Conservation (phyloP, 2,113 vertebrate species). For the Pelecanoides urinatrix region DNA sequence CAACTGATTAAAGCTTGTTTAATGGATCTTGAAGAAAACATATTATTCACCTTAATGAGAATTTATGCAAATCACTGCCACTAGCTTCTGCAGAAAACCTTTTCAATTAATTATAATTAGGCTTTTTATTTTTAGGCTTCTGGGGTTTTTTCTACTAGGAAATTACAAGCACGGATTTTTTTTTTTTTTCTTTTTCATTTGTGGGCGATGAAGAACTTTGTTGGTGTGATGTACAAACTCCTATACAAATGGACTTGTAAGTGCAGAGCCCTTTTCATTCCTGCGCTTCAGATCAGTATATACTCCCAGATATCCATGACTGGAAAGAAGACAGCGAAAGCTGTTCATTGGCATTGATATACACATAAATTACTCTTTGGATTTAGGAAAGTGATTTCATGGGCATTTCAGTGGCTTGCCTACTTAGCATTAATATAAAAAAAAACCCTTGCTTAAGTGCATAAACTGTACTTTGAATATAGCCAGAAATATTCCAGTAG, state of each 20-base stretch:
- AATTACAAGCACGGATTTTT: not conserved
- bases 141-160: not conserved
- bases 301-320: not conserved
- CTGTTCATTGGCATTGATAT: not conserved
- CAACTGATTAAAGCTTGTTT: constrained; percentile 41
- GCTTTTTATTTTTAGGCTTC: not conserved
- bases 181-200: not conserved
- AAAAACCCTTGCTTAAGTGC: not conserved
- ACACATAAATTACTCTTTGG: not conserved
- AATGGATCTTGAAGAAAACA: constrained; percentile 57
- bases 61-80: constrained; percentile 63
- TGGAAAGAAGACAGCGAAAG: not conserved
- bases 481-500: not conserved
- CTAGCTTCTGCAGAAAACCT: constrained; percentile 23
- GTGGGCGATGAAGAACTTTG: not conserved
- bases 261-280: not conserved
- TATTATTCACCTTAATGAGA: constrained; percentile 58
- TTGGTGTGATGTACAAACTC: not conserved
- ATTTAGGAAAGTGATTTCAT: not conserved
- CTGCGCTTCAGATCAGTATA: not conserved
- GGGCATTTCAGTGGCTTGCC: not conserved
- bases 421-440: not conserved
- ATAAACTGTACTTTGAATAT: not conserved
- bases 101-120: constrained; percentile 62
- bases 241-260: not conserved